These are phyloP conservation scores for Eira barbara DNA, from an alignment of 2,113 vertebrate genomes.

Conservation along the genomic window DNA sequence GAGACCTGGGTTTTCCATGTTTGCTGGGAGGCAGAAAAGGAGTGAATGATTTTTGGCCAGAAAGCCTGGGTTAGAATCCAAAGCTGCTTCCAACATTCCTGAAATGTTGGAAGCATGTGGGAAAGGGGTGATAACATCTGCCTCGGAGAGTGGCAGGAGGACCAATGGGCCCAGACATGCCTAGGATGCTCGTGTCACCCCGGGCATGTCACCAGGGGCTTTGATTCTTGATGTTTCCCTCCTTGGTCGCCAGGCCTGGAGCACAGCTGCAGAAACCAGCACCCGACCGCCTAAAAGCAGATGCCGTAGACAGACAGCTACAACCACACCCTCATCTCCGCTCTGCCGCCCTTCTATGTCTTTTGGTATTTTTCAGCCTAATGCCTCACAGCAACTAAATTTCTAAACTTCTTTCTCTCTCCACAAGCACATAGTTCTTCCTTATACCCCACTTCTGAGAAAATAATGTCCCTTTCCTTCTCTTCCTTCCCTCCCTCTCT, in stretches of 20 bases:
- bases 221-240: neutral
- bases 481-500: neutral
- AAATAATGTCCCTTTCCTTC: neutral
- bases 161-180: neutral
- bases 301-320: neutral
- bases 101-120: too few relatives aligned
- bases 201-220: fast-evolving
- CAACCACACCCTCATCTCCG: neutral
- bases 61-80: neutral
- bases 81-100: neutral
- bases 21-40: neutral
- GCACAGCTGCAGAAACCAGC: neutral
- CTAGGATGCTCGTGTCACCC: fast-evolving
- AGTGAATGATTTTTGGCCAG: neutral
- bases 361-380: neutral
- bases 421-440: neutral
- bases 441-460: neutral
- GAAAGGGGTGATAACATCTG: neutral
- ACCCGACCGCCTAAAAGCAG: neutral
- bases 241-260: neutral
- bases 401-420: neutral
- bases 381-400: too few relatives aligned
- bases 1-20: neutral
- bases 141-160: neutral
- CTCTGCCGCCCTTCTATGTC: neutral